Evolutionary conservation across 2,888 invertebrate genomes (phyloP), one percentile per base, ranked within the genome.

Genomic region (Heteromyza rotundicornis): DNA sequence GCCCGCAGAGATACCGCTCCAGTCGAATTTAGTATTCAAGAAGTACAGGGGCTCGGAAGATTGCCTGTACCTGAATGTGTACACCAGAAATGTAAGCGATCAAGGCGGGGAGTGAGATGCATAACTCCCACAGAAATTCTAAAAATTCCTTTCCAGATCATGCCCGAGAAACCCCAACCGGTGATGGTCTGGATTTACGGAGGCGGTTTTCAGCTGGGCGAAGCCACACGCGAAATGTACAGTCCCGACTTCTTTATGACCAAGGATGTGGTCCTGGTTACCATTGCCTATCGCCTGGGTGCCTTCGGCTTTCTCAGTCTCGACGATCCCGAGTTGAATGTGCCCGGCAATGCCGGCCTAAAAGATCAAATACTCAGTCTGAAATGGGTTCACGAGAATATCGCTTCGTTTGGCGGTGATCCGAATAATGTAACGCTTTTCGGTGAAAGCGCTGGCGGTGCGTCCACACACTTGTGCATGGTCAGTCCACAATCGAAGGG

Each of bases 311-410:
- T 86, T 61, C 70, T 86, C 22, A 81, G 82, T 62, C 71, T 86
- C 1, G 80, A 85, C 27, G 85, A 86, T 70, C 76, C 82, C 2
- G 71, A 77, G 3, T 61, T 85, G 1, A 78, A 82, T 57, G 82
- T 86, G 27, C 85, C 86, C 5, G 86, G 86, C 7, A 86, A 86
- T 73, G 86, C 86, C 0, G 86, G 84, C 0, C 75, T 86, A 1
- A 86, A 86, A 76, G 86, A 86, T 74, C 84, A 85, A 75, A 78
- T 85, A 1, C 68, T 86, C 73, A 85, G 83, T 0, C 71, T 86
- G 14, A 80, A 82, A 66, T 86, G 86, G 86, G 82, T 86, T 0
- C 80, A 84, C 54, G 77, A 81, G 51, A 86, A 86, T 66, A 85
- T 86, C 22, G 64, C 72, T 3, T 72, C 77, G 12, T 86, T 86